Conservation (phyloP, 2,888 invertebrate genomes). For the Cataglyphis rosenhaueri region DNA sequence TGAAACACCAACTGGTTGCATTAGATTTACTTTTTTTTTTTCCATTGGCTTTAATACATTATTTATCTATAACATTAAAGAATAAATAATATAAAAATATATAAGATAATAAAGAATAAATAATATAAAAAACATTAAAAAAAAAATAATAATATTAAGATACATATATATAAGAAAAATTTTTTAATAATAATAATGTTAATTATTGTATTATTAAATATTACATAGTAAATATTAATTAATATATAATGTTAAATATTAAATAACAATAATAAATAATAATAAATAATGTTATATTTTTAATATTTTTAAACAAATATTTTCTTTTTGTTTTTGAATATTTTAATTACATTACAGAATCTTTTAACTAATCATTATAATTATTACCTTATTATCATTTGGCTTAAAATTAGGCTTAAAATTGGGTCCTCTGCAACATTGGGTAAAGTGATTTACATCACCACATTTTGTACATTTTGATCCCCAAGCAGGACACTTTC, state of each 20-base stretch:
- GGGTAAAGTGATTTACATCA: constrained; percentile 60
- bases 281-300: background rate
- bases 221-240: no score
- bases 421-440: background rate
- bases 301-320: background rate
- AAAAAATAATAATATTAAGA: background rate
- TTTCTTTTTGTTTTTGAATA: background rate
- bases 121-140: no score
- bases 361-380: background rate
- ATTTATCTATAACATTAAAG: background rate
- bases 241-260: no score
- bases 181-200: background rate
- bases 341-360: background rate
- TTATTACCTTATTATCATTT: constrained; percentile 15
- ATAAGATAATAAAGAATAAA: no score
- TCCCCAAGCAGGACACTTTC: constrained; percentile 68
- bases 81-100: background rate
- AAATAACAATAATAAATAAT: no score
- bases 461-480: constrained; percentile 65
- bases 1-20: background rate
- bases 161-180: background rate
- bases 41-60: constrained; percentile 1
- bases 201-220: no score
- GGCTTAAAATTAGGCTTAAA: background rate
- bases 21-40: background rate